A percentile compares a stretch with the other conserved stretches of the same genome.
phyloP scores from a whole-genome alignment of 92 coral and sea anemone species.

The Siderastrea siderea region DNA sequence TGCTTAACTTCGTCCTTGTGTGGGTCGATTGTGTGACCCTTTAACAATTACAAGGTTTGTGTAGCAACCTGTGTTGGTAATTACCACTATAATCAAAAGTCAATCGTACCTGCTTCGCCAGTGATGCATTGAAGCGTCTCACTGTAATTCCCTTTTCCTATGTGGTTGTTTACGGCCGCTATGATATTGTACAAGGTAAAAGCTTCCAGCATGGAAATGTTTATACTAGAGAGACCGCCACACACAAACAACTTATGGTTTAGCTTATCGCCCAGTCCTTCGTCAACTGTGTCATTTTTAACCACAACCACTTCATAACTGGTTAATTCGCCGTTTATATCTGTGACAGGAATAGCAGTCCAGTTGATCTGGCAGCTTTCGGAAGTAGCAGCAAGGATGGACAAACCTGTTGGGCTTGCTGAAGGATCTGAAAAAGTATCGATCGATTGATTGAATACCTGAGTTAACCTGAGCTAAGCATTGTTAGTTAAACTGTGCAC shows the following conservation, averaged over 20 bases:
- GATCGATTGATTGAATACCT: background rate
- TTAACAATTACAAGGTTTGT: no score
- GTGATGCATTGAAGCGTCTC: slow-evolving; percentile 21
- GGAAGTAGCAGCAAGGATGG: background rate
- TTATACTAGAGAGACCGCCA: background rate
- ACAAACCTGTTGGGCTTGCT: slow-evolving; percentile 7
- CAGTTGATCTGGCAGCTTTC: background rate
- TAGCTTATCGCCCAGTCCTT: no score
- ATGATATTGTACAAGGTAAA: background rate
- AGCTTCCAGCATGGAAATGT: background rate
- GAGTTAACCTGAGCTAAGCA: no score
- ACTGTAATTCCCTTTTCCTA: slow-evolving; percentile 9
- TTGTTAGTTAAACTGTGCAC: no score
- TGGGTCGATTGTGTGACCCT: no score
- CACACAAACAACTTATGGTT: background rate
- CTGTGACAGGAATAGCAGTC: background rate
- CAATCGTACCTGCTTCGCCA: slow-evolving; percentile 7
- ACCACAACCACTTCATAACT: background rate
- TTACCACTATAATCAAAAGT: no score
- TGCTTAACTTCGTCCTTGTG: no score
- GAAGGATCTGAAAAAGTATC: background rate
- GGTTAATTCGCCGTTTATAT: background rate
- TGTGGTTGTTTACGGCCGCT: background rate
- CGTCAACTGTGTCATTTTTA: background rate
- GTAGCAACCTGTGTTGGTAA: no score